Evolutionary conservation across 2,113 vertebrate species (phyloP).

Genomic region (Erythrocebus patas): DNA sequence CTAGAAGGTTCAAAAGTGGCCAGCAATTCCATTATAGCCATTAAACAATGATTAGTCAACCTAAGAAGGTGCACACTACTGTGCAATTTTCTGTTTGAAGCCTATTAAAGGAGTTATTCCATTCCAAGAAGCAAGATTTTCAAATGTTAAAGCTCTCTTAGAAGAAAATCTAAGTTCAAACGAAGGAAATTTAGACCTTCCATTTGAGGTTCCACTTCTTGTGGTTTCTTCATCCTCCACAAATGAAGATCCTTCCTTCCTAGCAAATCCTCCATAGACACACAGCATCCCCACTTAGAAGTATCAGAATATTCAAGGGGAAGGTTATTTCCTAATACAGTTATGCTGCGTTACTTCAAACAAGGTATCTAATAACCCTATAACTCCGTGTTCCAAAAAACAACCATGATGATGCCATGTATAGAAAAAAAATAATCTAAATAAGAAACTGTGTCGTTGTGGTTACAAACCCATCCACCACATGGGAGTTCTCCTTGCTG

Average conservation of each 20-base stretch:
- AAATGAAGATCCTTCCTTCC: neutral
- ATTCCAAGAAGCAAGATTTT: neutral
- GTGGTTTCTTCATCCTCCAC: neutral
- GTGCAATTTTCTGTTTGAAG: neutral
- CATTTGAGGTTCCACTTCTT: neutral
- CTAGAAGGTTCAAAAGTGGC: neutral
- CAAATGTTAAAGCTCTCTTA: constrained; percentile 12
- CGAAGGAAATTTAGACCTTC: neutral
- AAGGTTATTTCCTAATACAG: constrained; percentile 1
- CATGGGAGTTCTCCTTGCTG: neutral
- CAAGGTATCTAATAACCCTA: neutral
- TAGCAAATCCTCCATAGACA: neutral
- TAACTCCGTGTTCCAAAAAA: constrained; percentile 6
- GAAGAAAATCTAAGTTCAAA: constrained; percentile 31
- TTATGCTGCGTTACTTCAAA: neutral
- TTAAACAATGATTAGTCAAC: neutral
- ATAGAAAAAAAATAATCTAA: neutral
- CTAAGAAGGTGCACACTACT: neutral
- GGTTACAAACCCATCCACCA: neutral
- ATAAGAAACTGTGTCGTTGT: neutral
- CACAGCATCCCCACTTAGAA: neutral
- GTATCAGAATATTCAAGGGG: neutral
- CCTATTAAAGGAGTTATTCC: constrained; percentile 27
- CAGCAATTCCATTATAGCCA: neutral
- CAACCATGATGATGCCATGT: neutral